phyloP scores from a whole-genome alignment of 2,797 vertebrate species.

The Tapirus indicus region DNA sequence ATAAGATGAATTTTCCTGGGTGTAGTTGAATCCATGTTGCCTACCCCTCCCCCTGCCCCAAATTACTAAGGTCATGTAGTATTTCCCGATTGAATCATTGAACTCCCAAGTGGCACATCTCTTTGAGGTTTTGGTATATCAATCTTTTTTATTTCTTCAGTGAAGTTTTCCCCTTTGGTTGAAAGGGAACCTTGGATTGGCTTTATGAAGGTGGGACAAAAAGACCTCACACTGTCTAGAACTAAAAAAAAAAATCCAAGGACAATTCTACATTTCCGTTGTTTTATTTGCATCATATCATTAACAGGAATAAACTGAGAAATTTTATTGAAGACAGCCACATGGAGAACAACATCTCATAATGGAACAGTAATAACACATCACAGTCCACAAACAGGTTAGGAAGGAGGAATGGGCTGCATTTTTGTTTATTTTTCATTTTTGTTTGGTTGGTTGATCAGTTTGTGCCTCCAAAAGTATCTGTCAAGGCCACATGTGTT shows the following conservation, averaged over 20 bases:
- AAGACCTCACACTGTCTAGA: slow-evolving; percentile 27
- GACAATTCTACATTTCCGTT: not conserved
- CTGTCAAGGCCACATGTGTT: not conserved
- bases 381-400: not conserved
- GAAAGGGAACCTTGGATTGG: slow-evolving; percentile 50
- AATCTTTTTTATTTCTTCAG: slow-evolving; percentile 68
- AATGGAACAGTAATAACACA: not conserved
- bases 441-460: not conserved
- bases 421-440: not conserved
- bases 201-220: slow-evolving; percentile 59
- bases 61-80: slow-evolving; percentile 63
- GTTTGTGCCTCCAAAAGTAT: not conserved
- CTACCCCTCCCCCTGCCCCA: not conserved
- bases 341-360: not conserved
- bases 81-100: slow-evolving; percentile 68
- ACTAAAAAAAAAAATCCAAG: not conserved
- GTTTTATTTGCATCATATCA: slow-evolving; percentile 16
- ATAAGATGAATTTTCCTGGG: slow-evolving; percentile 67
- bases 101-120: slow-evolving; percentile 60
- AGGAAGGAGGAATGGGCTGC: not conserved
- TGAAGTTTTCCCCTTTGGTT: slow-evolving; percentile 69
- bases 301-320: slow-evolving; percentile 17
- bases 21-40: slow-evolving; percentile 55
- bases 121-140: slow-evolving; percentile 61
- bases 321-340: not conserved